A percentile compares a stretch with the other conserved stretches of the same genome.
Conservation (phyloP, 2,797 vertebrate species). For the Rhabdomys pumilio region DNA sequence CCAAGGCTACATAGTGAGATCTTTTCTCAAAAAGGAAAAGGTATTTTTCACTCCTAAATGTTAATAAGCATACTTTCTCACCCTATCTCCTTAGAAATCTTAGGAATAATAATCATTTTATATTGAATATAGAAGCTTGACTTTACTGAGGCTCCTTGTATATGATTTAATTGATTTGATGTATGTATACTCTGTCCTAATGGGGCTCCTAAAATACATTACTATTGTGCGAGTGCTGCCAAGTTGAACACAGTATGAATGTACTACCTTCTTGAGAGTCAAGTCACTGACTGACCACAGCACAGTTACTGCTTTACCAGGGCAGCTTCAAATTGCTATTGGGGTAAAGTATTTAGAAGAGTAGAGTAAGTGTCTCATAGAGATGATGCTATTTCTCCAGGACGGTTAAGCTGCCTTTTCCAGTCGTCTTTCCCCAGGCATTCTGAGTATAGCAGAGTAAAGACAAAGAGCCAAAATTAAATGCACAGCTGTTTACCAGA, state of each 20-base stretch:
- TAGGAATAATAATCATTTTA: not conserved
- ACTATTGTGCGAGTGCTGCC: not conserved
- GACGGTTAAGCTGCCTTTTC: not conserved
- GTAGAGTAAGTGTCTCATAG: not conserved
- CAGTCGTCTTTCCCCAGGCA: not conserved
- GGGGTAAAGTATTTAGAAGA: not conserved
- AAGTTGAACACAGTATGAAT: not conserved
- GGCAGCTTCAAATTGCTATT: not conserved
- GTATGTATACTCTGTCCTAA: not conserved
- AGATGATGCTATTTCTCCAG: not conserved
- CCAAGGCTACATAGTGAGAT: not conserved
- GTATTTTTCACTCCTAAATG: not conserved
- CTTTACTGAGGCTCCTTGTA: not conserved
- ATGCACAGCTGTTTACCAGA: not conserved
- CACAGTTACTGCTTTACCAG: conserved; percentile 7
- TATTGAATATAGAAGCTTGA: conserved; percentile 2
- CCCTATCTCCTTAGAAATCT: not conserved
- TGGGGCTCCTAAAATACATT: not conserved
- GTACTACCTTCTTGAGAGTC: not conserved
- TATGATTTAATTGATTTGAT: not conserved
- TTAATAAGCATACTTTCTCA: conserved; percentile 5
- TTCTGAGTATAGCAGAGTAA: conserved; percentile 10
- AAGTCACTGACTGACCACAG: not conserved
- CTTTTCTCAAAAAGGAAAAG: not conserved
- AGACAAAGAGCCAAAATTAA: conserved; percentile 59